These are phyloP conservation scores for Rhamnusium bicolor DNA, from an alignment of 2,888 invertebrate genomes.

Conservation along the genomic window DNA sequence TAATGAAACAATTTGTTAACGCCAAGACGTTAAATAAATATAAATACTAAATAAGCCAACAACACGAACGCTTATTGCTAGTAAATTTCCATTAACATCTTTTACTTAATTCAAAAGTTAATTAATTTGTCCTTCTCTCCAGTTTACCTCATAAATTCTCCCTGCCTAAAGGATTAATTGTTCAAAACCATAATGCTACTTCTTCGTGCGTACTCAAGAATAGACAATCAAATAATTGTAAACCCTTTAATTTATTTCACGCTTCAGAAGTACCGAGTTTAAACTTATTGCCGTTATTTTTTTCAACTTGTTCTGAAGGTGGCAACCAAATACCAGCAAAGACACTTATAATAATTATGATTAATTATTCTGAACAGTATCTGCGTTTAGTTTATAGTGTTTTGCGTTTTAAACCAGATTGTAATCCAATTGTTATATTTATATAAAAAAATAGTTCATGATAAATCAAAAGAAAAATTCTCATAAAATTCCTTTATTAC, in stretches of 20 bases:
- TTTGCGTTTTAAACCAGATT: no score
- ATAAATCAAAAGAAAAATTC: no score
- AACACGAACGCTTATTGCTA: constrained; percentile 18
- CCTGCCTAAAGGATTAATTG: background rate
- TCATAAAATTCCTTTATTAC: no score
- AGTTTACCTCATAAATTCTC: constrained; percentile 11
- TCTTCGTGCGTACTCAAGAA: constrained; percentile 9
- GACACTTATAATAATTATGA: no score
- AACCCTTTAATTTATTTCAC: constrained; percentile 9
- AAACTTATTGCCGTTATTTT: background rate
- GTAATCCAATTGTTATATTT: no score
- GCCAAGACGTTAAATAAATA: constrained; percentile 20
- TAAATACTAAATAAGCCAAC: constrained; percentile 7
- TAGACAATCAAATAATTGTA: constrained; percentile 13
- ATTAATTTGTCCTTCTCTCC: constrained; percentile 28
- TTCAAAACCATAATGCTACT: constrained; percentile 22
- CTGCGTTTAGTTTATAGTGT: no score
- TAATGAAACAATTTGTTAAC: constrained; percentile 15
- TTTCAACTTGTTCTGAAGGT: background rate
- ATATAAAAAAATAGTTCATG: no score
- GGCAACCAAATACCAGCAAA: no score
- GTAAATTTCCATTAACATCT: constrained; percentile 28
- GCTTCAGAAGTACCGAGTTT: background rate
- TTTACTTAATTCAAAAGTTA: constrained; percentile 21
- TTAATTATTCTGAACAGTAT: no score